phyloP scores from a whole-genome alignment of 2,888 invertebrate species.

The Brachynemurus nebulosus region DNA sequence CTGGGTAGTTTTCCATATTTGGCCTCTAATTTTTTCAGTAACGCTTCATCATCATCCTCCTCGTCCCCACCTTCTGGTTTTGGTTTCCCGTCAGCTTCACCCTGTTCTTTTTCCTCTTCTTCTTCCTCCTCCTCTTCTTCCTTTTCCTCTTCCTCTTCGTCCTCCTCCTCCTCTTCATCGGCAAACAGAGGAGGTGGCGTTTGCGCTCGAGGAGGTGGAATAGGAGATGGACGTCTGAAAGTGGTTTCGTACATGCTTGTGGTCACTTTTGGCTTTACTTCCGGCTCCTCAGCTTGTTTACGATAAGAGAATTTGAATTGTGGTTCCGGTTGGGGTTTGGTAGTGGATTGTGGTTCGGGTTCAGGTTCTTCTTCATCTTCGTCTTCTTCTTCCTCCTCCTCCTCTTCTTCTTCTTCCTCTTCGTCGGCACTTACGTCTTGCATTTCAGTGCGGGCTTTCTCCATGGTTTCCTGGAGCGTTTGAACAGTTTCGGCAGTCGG shows the following conservation, averaged over 20 bases:
- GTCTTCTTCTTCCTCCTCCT: conserved; percentile 35
- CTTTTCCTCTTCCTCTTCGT: too few species aligned
- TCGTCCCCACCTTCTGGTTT: conserved; percentile 20
- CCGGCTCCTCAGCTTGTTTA: not conserved
- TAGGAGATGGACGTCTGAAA: not conserved
- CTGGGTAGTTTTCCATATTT: conserved; percentile 53
- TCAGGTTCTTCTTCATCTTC: conserved; percentile 38
- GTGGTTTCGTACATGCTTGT: not conserved
- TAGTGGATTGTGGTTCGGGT: conserved; percentile 25
- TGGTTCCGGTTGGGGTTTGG: not conserved
- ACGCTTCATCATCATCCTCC: conserved; percentile 54
- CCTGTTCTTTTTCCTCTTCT: conserved; percentile 10
- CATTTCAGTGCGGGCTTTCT: conserved; percentile 22
- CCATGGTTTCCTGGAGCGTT: conserved; percentile 25
- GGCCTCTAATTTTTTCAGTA: conserved; percentile 53
- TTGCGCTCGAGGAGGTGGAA: not conserved
- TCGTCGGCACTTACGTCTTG: conserved; percentile 28
- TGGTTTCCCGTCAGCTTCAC: conserved; percentile 15
- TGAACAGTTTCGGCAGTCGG: conserved; percentile 24
- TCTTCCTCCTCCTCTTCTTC: conserved; percentile 8
- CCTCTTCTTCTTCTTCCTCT: conserved; percentile 35
- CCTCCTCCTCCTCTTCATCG: conserved; percentile 35
- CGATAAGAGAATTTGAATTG: too few species aligned
- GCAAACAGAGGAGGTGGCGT: conserved; percentile 19
- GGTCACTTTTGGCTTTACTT: not conserved